Conservation (phyloP, 2,888 invertebrate genomes). For the Callimorpha dominula region DNA sequence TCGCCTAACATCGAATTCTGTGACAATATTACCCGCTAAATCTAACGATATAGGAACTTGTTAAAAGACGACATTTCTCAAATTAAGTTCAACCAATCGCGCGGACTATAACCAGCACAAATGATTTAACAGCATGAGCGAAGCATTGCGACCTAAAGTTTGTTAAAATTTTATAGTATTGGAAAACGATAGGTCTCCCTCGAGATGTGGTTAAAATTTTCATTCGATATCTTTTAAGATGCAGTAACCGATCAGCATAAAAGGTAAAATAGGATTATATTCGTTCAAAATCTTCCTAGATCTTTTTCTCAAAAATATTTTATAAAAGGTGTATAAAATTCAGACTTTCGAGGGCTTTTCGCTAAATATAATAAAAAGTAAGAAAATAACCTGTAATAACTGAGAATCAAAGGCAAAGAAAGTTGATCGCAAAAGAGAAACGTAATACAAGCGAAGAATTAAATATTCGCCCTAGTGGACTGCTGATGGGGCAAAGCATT, state of each 20-base stretch:
- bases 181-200: constrained; percentile 64
- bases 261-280: constrained; percentile 14
- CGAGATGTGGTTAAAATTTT: constrained; percentile 41
- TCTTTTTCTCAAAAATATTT: not conserved
- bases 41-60: constrained; percentile 57
- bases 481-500: constrained; percentile 53
- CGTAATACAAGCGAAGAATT: constrained; percentile 57
- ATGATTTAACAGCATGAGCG: constrained; percentile 62
- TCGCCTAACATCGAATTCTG: too few species aligned
- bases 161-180: constrained; percentile 65
- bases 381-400: constrained; percentile 29
- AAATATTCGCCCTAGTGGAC: constrained; percentile 59
- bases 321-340: not conserved
- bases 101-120: constrained; percentile 59
- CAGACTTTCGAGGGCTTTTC: not conserved
- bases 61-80: constrained; percentile 61
- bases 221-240: constrained; percentile 33
- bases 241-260: constrained; percentile 28
- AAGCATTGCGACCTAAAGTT: constrained; percentile 62
- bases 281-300: not conserved
- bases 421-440: constrained; percentile 40
- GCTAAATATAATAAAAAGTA: not conserved
- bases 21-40: constrained; percentile 11
- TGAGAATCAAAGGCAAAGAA: constrained; percentile 32
- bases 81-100: constrained; percentile 63